These are phyloP conservation scores for Oxyruncus cristatus DNA, from an alignment of 2,113 vertebrate genomes.

Conservation along the genomic window DNA sequence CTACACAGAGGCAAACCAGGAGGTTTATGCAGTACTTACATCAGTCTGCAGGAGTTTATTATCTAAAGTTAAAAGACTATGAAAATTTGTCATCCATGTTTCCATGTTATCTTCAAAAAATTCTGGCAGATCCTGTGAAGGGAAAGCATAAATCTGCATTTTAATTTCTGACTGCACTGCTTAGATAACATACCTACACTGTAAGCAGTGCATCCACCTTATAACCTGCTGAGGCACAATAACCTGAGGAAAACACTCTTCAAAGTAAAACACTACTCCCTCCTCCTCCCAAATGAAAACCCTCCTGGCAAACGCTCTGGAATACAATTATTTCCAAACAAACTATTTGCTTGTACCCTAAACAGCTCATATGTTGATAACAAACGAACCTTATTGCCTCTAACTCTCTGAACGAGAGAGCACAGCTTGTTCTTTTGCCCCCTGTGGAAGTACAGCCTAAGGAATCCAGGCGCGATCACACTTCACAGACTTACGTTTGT, in stretches of 20 bases:
- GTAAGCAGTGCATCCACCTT: background rate
- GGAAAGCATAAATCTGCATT: background rate
- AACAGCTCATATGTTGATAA: background rate
- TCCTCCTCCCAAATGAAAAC: background rate
- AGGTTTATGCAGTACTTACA: constrained; percentile 76
- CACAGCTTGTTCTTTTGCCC: background rate
- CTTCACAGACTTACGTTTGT: background rate
- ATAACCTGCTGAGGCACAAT: background rate
- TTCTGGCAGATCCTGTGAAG: constrained; percentile 91
- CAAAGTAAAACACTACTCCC: background rate
- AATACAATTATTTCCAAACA: background rate
- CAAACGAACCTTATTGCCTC: background rate
- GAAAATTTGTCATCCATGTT: constrained; percentile 99
- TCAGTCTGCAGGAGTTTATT: constrained; percentile 97
- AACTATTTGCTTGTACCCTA: background rate
- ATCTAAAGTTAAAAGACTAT: constrained; percentile 93
- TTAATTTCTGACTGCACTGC: background rate
- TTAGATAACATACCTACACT: background rate
- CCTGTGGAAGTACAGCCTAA: background rate
- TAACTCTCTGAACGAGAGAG: background rate
- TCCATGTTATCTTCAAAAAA: constrained; percentile 99
- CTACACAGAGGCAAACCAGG: background rate
- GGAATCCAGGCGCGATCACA: background rate
- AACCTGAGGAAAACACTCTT: background rate
- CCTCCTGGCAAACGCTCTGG: background rate